Evolutionary conservation across 2,797 vertebrate genomes (phyloP).

Genomic region (Hemibagrus guttatus): DNA sequence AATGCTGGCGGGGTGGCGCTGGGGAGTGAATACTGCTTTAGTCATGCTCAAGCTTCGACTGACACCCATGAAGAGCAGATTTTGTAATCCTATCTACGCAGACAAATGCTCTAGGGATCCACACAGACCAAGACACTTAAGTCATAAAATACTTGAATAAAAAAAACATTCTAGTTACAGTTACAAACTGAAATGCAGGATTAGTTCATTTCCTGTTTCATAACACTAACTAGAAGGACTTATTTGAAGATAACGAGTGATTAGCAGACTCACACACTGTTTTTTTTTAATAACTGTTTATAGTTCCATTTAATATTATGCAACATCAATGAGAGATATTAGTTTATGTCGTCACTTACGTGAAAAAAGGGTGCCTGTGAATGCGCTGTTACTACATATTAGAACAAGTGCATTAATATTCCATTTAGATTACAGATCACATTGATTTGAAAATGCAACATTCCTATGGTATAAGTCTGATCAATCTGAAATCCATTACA

Average conservation of each 20-base stretch:
- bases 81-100: slow-evolving; percentile 23
- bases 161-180: no score
- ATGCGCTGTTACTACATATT: neutral
- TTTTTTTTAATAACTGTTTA: no score
- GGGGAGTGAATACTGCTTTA: slow-evolving; percentile 28
- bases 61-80: slow-evolving; percentile 35
- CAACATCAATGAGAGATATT: neutral
- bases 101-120: neutral
- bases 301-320: neutral
- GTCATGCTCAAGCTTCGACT: slow-evolving; percentile 39
- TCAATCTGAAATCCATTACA: neutral
- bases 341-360: neutral
- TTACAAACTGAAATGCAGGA: no score
- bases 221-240: neutral
- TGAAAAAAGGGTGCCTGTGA: neutral
- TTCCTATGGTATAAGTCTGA: neutral
- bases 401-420: neutral
- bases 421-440: neutral
- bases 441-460: neutral
- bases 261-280: neutral
- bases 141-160: neutral
- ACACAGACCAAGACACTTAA: slow-evolving; percentile 1
- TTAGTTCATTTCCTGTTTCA: neutral
- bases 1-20: slow-evolving; percentile 2
- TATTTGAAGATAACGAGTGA: neutral